A percentile compares a stretch with the other conserved stretches of the same genome.
These are phyloP conservation scores for Pogonocichla stellata DNA, from an alignment of 2,113 vertebrate genomes.

Conservation along the genomic window DNA sequence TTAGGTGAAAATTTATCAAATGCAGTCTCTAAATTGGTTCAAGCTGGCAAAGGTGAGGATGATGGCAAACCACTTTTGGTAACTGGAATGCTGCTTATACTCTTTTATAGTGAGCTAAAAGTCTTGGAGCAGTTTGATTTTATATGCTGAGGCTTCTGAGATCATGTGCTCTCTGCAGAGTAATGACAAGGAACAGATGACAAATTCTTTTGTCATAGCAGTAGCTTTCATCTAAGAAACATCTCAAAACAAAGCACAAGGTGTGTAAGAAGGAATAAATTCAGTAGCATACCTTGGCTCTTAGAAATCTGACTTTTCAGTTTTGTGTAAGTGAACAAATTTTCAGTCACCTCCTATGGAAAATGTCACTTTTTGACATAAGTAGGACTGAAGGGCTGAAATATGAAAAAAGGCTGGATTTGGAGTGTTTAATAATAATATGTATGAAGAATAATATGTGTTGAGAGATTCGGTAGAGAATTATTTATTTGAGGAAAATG, in stretches of 20 bases:
- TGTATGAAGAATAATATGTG: neutral
- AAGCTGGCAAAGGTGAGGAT: neutral
- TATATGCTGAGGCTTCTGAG: neutral
- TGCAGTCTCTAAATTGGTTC: neutral
- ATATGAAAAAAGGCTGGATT: neutral
- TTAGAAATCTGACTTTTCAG: neutral
- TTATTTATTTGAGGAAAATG: neutral
- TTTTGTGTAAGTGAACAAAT: neutral
- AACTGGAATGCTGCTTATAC: neutral
- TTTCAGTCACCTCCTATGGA: neutral
- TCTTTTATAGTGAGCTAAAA: neutral
- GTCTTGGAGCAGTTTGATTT: neutral
- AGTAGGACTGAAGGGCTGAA: neutral
- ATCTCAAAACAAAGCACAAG: neutral
- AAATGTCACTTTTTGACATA: neutral
- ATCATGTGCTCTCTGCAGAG: neutral
- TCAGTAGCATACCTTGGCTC: accelerated
- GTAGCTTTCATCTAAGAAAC: neutral
- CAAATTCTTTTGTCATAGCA: neutral
- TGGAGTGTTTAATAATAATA: neutral
- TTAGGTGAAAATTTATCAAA: neutral
- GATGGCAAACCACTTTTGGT: neutral
- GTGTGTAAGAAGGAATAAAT: neutral
- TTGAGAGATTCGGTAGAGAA: neutral
- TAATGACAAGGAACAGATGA: neutral